A percentile compares a stretch with the other conserved stretches of the same genome.
These are phyloP conservation scores for Acrocera orbiculus DNA, from an alignment of 2,888 invertebrate species.

Conservation along the genomic window DNA sequence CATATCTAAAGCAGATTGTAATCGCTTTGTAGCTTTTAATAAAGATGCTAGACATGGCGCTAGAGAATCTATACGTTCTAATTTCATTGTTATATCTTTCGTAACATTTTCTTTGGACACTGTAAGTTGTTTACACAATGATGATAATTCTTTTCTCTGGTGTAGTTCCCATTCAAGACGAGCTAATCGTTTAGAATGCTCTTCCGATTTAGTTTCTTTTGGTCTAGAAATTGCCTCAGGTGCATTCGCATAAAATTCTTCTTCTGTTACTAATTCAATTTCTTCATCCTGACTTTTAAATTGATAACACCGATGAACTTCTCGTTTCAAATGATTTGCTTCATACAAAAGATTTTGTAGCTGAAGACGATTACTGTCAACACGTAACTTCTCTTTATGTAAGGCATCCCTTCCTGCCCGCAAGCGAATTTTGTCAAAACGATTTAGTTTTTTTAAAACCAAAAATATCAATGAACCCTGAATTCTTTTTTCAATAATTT, in stretches of 20 bases:
- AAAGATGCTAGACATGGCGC: conserved; percentile 58
- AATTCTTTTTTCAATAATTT: conserved; percentile 47
- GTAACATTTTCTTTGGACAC: conserved; percentile 60
- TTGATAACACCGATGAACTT: conserved; percentile 86
- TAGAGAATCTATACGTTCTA: conserved; percentile 61
- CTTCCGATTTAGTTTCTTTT: conserved; percentile 46
- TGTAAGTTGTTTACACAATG: conserved; percentile 55
- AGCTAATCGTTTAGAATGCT: conserved; percentile 67
- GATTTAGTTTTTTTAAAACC: conserved; percentile 74
- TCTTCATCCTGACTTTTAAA: conserved; percentile 92
- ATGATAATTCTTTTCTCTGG: conserved; percentile 67
- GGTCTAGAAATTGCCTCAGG: conserved; percentile 48
- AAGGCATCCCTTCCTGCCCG: conserved; percentile 66
- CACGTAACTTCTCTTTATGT: conserved; percentile 66
- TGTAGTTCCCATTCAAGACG: conserved; percentile 82
- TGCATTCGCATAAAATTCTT: conserved; percentile 68
- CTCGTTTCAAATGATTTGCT: conserved; percentile 80
- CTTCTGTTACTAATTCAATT: conserved; percentile 68
- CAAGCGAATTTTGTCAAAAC: conserved; percentile 75
- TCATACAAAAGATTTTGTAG: conserved; percentile 89
- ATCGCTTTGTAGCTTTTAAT: conserved; percentile 63
- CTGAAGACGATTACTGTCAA: conserved; percentile 77
- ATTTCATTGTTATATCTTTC: conserved; percentile 54
- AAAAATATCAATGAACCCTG: conserved; percentile 62
- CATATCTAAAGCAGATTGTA: conserved; percentile 74